Evolutionary conservation across 2,113 vertebrate genomes (phyloP), one percentile per base, ranked within the genome.

Genomic region (Cyphomyrus plagiostoma): DNA sequence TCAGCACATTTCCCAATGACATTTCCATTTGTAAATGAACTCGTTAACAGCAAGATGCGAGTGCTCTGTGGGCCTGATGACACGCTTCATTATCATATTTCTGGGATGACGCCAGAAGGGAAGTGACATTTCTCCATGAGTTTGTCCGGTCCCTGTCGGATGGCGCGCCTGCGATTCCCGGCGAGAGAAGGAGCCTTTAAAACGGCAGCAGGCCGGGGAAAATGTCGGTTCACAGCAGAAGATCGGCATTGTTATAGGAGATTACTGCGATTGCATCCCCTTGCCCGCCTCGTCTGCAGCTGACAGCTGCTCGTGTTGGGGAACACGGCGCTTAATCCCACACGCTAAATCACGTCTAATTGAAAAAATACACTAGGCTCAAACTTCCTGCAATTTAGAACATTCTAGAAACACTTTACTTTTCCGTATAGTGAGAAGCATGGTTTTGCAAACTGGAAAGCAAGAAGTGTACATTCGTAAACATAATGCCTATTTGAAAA

Each of bases 291-390:
- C n/a, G 30, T 49, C 45, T 46, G 26, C 30, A 48, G 66, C 88
- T 80, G 70, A 89, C 88, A 89, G 70, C 70, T 89, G 88, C 77
- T 80, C 17, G 8, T n/a, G 45, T 80, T 77, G 46, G 46, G 66
- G 46, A 52, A 74, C 70, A 80, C 26, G 4, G 23, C 52, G 15
- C 49, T 77, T 50, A 89, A 80, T 80, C 66, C 88, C 70, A 2
- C 26, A 48, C 26, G 13, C 70, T 89, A 80, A 89, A 80, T 89
- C 70, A 39, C 39, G 2, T 39, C 70, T 80, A 74, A 77, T 89
- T 52, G 66, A 80, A 52, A 89, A 80, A 80, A 70, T 23, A 10
- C 77, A 46, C 45, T 48, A 39, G n/a, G 13, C 48, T 21, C 19
- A 23, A 50, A 77, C 48, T 52, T 7, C 23, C 66, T 58, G 87